These are phyloP conservation scores for Cinclus cinclus DNA, from an alignment of 2,113 vertebrate species.

Conservation along the genomic window DNA sequence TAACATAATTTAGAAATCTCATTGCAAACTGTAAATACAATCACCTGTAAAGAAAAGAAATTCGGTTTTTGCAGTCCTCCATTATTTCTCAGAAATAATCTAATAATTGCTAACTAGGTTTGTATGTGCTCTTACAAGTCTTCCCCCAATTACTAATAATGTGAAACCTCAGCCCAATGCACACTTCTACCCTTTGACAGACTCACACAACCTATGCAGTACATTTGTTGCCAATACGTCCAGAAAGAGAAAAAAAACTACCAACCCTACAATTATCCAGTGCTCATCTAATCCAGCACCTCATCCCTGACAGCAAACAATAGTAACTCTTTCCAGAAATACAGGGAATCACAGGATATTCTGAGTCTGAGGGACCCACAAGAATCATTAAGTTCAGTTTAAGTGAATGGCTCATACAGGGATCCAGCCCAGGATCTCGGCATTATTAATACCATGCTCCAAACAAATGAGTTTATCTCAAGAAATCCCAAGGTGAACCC, in stretches of 20 bases:
- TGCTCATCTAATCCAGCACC: background rate
- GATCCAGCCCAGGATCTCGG: background rate
- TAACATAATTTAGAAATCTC: background rate
- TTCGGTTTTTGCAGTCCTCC: background rate
- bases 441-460: background rate
- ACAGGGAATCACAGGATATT: background rate
- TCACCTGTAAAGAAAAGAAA: background rate
- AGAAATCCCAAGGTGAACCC: background rate
- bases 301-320: background rate
- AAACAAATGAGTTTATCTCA: background rate
- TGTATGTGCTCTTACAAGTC: background rate
- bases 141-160: background rate
- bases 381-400: fast-evolving
- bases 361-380: background rate
- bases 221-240: background rate
- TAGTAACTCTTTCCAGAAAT: background rate
- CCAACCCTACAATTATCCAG: background rate
- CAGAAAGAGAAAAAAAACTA: background rate
- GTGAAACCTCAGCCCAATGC: background rate
- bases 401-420: too few relatives aligned
- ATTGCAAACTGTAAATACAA: background rate
- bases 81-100: background rate
- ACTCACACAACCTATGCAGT: background rate
- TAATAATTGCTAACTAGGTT: background rate
- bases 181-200: background rate